These are phyloP conservation scores for Rattus rattus DNA, from an alignment of 2,113 vertebrate species.

Conservation along the genomic window DNA sequence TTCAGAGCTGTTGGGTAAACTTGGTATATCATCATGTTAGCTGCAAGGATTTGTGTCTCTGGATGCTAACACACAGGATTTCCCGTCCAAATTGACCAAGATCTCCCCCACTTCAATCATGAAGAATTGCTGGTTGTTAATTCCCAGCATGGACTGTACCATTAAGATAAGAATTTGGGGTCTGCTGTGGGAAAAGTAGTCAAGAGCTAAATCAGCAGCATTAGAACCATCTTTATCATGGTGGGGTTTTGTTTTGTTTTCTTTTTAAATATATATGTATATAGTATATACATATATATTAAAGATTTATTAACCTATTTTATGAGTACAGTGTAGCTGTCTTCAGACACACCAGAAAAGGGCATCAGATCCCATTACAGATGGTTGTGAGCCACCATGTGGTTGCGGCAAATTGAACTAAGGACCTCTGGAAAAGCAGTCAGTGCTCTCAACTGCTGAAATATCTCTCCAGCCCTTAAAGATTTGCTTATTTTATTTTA, in stretches of 20 bases:
- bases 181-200: not conserved
- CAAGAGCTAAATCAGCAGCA: not conserved
- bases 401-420: not conserved
- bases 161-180: not conserved
- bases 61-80: not conserved
- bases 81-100: not conserved
- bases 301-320: no score
- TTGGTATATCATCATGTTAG: not conserved
- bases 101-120: not conserved
- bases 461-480: not conserved
- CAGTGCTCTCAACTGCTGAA: not conserved
- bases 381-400: no score
- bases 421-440: not conserved
- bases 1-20: not conserved
- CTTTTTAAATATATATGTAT: not conserved
- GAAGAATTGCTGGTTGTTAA: not conserved
- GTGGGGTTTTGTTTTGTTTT: not conserved
- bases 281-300: no score
- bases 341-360: no score
- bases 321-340: no score
- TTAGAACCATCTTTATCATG: not conserved
- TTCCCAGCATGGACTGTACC: not conserved
- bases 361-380: no score
- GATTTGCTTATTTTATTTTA: not conserved
- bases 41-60: not conserved